phyloP scores from a whole-genome alignment of 2,797 vertebrate species.

The Anableps anableps region DNA sequence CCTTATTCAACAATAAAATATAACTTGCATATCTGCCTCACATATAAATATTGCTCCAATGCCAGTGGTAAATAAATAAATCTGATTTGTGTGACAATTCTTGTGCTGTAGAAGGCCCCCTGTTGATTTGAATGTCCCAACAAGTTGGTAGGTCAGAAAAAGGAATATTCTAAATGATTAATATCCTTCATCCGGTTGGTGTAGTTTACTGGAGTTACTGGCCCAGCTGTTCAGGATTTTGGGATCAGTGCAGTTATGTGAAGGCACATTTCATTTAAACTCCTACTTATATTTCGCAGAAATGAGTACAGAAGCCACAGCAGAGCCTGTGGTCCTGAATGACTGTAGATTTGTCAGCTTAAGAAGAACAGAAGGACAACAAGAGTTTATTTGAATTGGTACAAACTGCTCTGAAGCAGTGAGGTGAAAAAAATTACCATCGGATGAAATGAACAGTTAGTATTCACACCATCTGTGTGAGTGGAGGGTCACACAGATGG shows the following conservation, averaged over 20 bases:
- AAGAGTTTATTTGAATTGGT: constrained; percentile 1
- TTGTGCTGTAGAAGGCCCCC: too few relatives aligned
- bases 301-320: constrained; percentile 4
- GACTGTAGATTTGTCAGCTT: neutral
- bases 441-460: neutral
- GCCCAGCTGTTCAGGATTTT: constrained; percentile 24
- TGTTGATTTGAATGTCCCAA: too few relatives aligned
- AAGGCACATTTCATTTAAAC: neutral
- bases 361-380: constrained; percentile 1
- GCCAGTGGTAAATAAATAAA: too few relatives aligned
- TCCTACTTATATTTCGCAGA: neutral
- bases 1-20: neutral
- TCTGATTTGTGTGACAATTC: too few relatives aligned
- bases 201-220: too few relatives aligned
- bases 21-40: too few relatives aligned
- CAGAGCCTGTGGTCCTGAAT: constrained; percentile 5
- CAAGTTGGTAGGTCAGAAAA: too few relatives aligned
- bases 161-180: too few relatives aligned
- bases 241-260: neutral
- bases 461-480: neutral
- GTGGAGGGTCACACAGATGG: neutral
- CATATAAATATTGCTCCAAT: too few relatives aligned
- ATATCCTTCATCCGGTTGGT: too few relatives aligned
- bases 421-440: neutral
- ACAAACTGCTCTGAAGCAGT: neutral